Evolutionary conservation across 2,113 vertebrate species (phyloP).

Genomic region (Rhinoderma darwinii): DNA sequence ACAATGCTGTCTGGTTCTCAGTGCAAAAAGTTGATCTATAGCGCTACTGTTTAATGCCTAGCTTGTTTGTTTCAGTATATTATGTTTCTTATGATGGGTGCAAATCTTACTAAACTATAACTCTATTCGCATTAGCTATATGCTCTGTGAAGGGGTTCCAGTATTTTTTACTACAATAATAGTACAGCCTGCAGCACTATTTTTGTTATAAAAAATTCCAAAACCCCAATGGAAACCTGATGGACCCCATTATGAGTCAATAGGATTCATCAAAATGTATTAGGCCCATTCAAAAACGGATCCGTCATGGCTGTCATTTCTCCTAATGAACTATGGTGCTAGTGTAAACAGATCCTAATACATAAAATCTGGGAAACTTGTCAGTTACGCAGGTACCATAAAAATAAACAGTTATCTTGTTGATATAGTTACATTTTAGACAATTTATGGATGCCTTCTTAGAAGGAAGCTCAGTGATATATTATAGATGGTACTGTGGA

Average conservation of each 20-base stretch:
- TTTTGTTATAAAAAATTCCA: no score
- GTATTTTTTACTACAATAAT: no score
- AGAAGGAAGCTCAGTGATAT: not conserved
- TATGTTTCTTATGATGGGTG: no score
- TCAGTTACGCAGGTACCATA: not conserved
- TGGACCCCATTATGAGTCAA: no score
- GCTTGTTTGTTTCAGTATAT: not conserved
- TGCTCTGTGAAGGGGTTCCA: no score
- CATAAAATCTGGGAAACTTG: not conserved
- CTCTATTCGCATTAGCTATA: not conserved
- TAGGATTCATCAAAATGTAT: no score
- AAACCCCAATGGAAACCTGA: no score
- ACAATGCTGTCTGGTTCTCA: conserved; percentile 20
- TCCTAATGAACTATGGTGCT: no score
- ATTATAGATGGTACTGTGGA: not conserved
- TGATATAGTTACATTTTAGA: no score
- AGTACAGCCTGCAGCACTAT: no score
- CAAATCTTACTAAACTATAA: not conserved
- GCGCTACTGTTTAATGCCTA: not conserved
- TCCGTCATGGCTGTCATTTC: no score
- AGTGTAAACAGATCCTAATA: not conserved
- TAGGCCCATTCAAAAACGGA: no score
- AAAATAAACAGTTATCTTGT: not conserved
- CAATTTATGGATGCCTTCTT: not conserved
- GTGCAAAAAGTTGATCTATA: not conserved